These are phyloP conservation scores for Syritta pipiens DNA, from an alignment of 2,888 invertebrate genomes.

Conservation along the genomic window DNA sequence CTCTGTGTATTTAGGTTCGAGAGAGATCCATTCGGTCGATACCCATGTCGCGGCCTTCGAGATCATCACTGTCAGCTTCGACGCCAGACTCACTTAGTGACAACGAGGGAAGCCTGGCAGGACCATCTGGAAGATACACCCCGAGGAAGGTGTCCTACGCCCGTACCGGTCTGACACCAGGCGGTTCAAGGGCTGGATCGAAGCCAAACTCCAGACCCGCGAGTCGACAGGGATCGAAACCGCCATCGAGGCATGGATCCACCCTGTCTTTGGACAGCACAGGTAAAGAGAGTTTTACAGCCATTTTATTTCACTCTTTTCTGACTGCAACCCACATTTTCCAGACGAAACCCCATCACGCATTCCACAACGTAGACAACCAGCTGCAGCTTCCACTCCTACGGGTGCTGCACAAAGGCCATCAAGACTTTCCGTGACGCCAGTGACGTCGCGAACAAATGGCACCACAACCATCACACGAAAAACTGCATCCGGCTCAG, in stretches of 20 bases:
- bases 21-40: slow-evolving; percentile 95
- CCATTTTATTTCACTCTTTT: too few species aligned
- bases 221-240: slow-evolving; percentile 92
- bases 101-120: slow-evolving; percentile 89
- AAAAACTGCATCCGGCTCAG: slow-evolving; percentile 87
- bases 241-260: slow-evolving; percentile 95
- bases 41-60: slow-evolving; percentile 91
- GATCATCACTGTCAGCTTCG: slow-evolving; percentile 90
- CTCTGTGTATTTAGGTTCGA: slow-evolving; percentile 85
- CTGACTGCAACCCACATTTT: too few species aligned
- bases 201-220: slow-evolving; percentile 92
- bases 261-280: slow-evolving; percentile 94
- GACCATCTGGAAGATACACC: slow-evolving; percentile 83
- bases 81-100: slow-evolving; percentile 94
- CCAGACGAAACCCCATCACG: slow-evolving; percentile 84
- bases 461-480: slow-evolving; percentile 83
- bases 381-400: slow-evolving; percentile 82
- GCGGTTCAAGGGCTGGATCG: slow-evolving; percentile 86
- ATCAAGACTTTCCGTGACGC: slow-evolving; percentile 82
- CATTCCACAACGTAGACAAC: slow-evolving; percentile 87
- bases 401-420: slow-evolving; percentile 81
- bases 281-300: slow-evolving; percentile 83
- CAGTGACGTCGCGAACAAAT: slow-evolving; percentile 82
- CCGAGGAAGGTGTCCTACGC: slow-evolving; percentile 73
- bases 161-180: slow-evolving; percentile 86